Conservation (phyloP, 2,888 invertebrate species). For the Oithona nana region DNA sequence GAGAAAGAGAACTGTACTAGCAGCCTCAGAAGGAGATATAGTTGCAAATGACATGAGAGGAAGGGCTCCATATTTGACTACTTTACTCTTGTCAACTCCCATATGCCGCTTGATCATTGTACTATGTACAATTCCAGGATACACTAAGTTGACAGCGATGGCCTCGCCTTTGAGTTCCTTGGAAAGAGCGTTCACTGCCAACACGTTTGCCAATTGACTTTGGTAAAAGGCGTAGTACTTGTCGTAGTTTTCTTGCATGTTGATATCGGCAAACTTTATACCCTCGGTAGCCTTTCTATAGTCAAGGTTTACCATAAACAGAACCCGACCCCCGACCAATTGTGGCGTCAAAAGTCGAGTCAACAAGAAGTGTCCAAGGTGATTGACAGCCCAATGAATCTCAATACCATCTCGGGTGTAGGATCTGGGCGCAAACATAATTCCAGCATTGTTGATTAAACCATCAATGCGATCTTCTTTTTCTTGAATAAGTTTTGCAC, state of each 20-base stretch:
- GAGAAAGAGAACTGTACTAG: neutral
- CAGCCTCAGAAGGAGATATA: neutral
- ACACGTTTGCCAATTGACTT: constrained; percentile 10
- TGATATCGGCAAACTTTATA: neutral
- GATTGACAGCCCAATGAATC: constrained; percentile 8
- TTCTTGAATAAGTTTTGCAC: neutral
- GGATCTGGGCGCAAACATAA: neutral
- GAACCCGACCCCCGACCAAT: neutral
- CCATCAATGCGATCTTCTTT: neutral
- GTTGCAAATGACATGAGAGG: neutral
- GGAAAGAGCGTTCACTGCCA: neutral
- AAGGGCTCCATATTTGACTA: neutral
- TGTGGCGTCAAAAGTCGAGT: neutral
- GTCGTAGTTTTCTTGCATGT: neutral
- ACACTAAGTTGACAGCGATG: neutral
- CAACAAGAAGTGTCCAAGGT: constrained; percentile 6
- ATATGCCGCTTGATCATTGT: constrained; percentile 10
- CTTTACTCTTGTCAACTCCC: constrained; percentile 1
- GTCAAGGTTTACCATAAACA: constrained; percentile 4
- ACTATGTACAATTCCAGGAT: constrained; percentile 2
- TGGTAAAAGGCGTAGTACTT: neutral
- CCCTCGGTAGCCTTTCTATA: neutral
- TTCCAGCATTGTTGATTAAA: constrained; percentile 1
- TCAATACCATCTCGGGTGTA: constrained; percentile 6
- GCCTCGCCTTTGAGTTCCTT: neutral